Base-by-base conservation (phyloP, 2,113 vertebrate genomes). In the Oncorhynchus gorbuscha region DNA sequence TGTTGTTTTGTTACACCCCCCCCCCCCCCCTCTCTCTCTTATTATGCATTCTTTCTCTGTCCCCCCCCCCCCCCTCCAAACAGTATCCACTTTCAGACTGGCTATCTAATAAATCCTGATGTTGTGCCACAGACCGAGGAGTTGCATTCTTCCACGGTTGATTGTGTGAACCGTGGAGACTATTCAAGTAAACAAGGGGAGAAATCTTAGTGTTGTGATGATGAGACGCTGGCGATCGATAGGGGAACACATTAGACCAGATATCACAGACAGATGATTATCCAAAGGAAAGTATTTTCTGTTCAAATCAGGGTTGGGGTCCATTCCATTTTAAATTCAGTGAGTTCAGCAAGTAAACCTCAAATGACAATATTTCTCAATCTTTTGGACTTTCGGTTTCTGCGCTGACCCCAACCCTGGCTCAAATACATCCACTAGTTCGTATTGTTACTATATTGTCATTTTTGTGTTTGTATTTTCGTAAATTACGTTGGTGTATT, bases 161-260 rank as follows among this genome's bases (percentile, higher is more conserved):
- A n/a, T 73, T 69, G 73, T 45, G 69, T 62, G 74, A 79, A 62
- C 76, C 76, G 39, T 49, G 81, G 81, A 69, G 64, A 82, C 73
- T 74, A 39, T 70, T 75, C 71, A 79, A 16, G n/a, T 22, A 65
- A 72, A 68, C 69, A 65, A 71, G 51, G 68, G 78, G 39, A 58
- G 30, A 68, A 72, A 69, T 62, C 26, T 5, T 13, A 59, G 67
- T 8, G 74, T 51, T 61, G 70, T 30, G 62, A 73, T 68, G 64
- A 61, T 39, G 71, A 24, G 71, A 49, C 69, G 58, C 71, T 68
- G 62, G 49, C 11, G 3, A 16, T 51, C 49, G 12, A 13, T 5
- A 51, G 49, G 49, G 14, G 2, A 51, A 51, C 49, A 51, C 49
- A 51, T 51, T 51, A 51, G 14, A 14, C 49, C 49, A 18, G 39